Conservation (phyloP, 2,888 invertebrate genomes). For the Drosophila vallismaia region DNA sequence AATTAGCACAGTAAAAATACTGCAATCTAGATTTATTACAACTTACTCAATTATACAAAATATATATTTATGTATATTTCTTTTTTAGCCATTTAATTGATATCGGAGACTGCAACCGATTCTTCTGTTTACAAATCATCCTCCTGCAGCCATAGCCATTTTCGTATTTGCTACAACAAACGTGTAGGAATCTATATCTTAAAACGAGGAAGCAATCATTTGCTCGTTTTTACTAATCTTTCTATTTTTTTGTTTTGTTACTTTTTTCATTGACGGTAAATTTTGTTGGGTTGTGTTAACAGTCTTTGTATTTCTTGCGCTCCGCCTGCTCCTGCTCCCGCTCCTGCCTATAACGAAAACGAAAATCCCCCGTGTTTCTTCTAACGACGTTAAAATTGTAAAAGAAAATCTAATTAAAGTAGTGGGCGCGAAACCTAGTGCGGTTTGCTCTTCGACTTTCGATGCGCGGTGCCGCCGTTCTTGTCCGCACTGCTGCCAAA, state of each 20-base stretch:
- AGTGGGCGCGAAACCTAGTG: too few relatives aligned
- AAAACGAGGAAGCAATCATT: slow-evolving; percentile 32
- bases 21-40: slow-evolving; percentile 65
- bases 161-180: slow-evolving; percentile 32
- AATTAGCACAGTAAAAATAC: slow-evolving; percentile 65
- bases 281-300: slow-evolving; percentile 65
- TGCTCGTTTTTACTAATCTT: slow-evolving; percentile 35
- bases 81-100: slow-evolving; percentile 65
- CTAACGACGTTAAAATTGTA: too few relatives aligned
- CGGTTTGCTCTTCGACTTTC: slow-evolving; percentile 80
- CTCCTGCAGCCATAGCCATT: slow-evolving; percentile 42
- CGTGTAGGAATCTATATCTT: slow-evolving; percentile 29
- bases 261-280: slow-evolving; percentile 60
- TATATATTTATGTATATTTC: slow-evolving; percentile 56
- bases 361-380: too few relatives aligned
- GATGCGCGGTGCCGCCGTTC: slow-evolving; percentile 81
- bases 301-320: too few relatives aligned
- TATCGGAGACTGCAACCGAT: slow-evolving; percentile 44
- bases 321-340: too few relatives aligned
- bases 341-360: too few relatives aligned
- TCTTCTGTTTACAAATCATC: slow-evolving; percentile 16
- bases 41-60: slow-evolving; percentile 73
- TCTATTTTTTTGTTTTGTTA: too few relatives aligned
- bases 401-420: too few relatives aligned
- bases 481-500: slow-evolving; percentile 70